Percentiles rank a stretch among this genome's conserved stretches.
These are phyloP conservation scores for Notodonta dromedarius DNA, from an alignment of 2,888 invertebrate species.

Conservation along the genomic window DNA sequence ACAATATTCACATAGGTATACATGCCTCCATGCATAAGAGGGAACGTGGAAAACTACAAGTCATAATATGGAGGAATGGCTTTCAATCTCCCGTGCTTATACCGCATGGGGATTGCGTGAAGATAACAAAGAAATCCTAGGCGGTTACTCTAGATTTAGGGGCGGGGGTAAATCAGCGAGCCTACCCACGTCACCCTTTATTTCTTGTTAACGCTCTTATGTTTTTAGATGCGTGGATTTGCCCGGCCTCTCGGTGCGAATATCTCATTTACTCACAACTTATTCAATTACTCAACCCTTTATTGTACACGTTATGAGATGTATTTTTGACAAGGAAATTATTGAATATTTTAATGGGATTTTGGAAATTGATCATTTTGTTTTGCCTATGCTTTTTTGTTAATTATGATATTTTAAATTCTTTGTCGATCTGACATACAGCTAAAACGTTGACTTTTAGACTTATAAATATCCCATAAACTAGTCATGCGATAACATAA, in stretches of 20 bases:
- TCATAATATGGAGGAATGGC: constrained; percentile 24
- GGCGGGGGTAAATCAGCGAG: constrained; percentile 7
- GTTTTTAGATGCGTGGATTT: constrained; percentile 32
- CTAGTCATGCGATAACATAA: no score
- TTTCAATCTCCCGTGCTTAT: constrained; percentile 23
- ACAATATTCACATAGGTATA: background rate
- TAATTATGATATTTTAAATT: background rate
- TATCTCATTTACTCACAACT: constrained; percentile 29
- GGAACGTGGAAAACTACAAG: constrained; percentile 24
- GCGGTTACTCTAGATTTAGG: constrained; percentile 31
- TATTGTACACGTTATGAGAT: constrained; percentile 19
- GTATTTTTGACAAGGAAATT: constrained; percentile 30
- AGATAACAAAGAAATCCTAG: constrained; percentile 22
- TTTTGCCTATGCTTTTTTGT: background rate
- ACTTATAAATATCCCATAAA: no score
- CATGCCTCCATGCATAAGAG: background rate
- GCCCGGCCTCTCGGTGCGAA: constrained; percentile 11
- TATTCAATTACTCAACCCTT: constrained; percentile 32
- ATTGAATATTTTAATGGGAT: constrained; percentile 36
- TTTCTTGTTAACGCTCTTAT: constrained; percentile 31
- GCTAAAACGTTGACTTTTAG: no score
- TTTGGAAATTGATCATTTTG: background rate
- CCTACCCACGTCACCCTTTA: constrained; percentile 21
- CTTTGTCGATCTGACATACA: no score
- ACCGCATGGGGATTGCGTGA: constrained; percentile 18